Conservation (phyloP, 2,888 invertebrate species). For the Plusia festucae region DNA sequence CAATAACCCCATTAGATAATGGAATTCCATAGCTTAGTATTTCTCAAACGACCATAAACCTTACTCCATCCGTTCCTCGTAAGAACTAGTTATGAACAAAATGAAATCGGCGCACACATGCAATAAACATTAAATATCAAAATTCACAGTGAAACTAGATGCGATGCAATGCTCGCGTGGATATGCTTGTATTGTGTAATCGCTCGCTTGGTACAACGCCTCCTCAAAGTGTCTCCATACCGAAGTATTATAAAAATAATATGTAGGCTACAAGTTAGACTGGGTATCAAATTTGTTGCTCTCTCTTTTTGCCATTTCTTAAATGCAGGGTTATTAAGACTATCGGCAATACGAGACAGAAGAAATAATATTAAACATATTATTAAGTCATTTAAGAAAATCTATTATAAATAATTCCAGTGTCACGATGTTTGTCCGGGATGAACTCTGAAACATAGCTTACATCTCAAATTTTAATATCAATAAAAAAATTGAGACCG, state of each 20-base stretch:
- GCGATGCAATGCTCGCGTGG: conserved; percentile 21
- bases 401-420: too few species aligned
- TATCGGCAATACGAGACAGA: too few species aligned
- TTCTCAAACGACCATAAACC: neutral
- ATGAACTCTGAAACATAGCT: too few species aligned
- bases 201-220: neutral
- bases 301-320: too few species aligned
- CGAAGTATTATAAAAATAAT: conserved; percentile 24
- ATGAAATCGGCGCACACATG: conserved; percentile 14
- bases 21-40: neutral
- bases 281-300: too few species aligned
- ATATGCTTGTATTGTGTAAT: conserved; percentile 34
- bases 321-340: too few species aligned
- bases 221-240: conserved; percentile 35
- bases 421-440: too few species aligned
- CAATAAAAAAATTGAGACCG: too few species aligned
- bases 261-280: neutral
- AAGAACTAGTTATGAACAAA: neutral
- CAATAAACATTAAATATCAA: conserved; percentile 27
- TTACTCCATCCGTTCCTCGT: neutral
- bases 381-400: too few species aligned
- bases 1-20: neutral
- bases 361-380: too few species aligned
- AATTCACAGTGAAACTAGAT: conserved; percentile 39
- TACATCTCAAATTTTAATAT: too few species aligned